Evolutionary conservation across 2,797 vertebrate species (phyloP).

Genomic region (Ciconia nigra): DNA sequence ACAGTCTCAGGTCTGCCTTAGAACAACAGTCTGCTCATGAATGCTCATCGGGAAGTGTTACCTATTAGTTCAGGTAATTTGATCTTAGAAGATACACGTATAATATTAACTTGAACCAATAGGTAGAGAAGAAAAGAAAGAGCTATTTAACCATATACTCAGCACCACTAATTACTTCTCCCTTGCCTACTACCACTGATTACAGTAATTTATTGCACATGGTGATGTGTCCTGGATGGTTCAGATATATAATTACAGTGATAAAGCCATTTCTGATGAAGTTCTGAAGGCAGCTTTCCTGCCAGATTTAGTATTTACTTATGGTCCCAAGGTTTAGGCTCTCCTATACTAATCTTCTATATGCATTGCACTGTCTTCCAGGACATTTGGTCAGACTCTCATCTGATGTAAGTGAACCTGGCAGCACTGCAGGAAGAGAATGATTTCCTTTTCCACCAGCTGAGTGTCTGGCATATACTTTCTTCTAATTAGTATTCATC

Average conservation of each 20-base stretch:
- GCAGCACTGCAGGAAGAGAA: neutral
- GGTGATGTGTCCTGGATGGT: neutral
- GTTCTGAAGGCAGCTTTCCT: neutral
- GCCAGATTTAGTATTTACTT: neutral
- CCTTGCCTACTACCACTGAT: neutral
- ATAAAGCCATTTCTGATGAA: neutral
- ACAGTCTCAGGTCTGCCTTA: neutral
- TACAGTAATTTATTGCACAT: neutral
- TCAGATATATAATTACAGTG: neutral
- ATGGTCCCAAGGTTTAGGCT: neutral
- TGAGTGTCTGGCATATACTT: slow-evolving; percentile 38
- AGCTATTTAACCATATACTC: neutral
- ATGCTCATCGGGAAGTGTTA: neutral
- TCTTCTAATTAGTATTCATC: slow-evolving; percentile 31
- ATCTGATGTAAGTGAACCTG: neutral
- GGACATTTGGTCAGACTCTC: neutral
- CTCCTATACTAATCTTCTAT: neutral
- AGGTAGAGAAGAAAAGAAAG: neutral
- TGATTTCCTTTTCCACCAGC: neutral
- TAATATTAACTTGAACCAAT: neutral
- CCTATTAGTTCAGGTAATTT: slow-evolving; percentile 18
- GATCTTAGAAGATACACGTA: neutral
- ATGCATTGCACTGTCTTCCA: neutral
- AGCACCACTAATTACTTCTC: neutral
- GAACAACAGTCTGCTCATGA: slow-evolving; percentile 23